Percentiles rank a stretch among this genome's conserved stretches.
Evolutionary conservation across 37 sponge, comb jelly and placozoan genomes (phyloP).

Genomic region (Mnemiopsis leidyi): DNA sequence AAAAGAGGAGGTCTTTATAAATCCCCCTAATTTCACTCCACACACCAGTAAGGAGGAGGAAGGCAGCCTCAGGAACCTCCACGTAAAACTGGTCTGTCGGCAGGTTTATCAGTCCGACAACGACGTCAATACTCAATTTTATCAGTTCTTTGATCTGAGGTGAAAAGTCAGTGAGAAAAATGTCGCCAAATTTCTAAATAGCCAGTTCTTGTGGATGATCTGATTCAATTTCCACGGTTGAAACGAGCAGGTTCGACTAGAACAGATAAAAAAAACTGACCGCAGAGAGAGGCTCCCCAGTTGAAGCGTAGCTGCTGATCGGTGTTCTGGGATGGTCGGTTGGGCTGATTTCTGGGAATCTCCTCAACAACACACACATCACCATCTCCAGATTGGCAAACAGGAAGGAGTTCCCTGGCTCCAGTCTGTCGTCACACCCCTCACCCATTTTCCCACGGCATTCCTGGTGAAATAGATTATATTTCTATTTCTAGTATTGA

Average conservation of each 20-base stretch:
- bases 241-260: too few species aligned
- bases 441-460: not conserved
- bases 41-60: slow-evolving; percentile 20
- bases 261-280: not conserved
- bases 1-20: too few species aligned
- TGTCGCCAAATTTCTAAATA: not conserved
- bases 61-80: slow-evolving; percentile 40
- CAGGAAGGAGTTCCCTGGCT: slow-evolving; percentile 54
- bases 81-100: slow-evolving; percentile 43
- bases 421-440: slow-evolving; percentile 5
- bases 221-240: not conserved
- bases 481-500: too few species aligned
- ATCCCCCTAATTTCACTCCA: too few species aligned
- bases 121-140: slow-evolving; percentile 3
- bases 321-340: slow-evolving; percentile 25
- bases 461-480: too few species aligned
- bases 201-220: not conserved
- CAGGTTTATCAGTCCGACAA: not conserved
- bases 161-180: not conserved
- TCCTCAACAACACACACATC: slow-evolving; percentile 20
- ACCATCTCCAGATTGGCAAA: slow-evolving; percentile 31
- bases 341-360: slow-evolving; percentile 27
- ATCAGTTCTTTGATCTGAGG: slow-evolving; percentile 17
- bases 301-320: slow-evolving; percentile 45
- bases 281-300: not conserved